Percentiles rank a stretch among this genome's conserved stretches.
Evolutionary conservation across 2,888 invertebrate genomes (phyloP).

Genomic region (Yponomeuta plumbellus): DNA sequence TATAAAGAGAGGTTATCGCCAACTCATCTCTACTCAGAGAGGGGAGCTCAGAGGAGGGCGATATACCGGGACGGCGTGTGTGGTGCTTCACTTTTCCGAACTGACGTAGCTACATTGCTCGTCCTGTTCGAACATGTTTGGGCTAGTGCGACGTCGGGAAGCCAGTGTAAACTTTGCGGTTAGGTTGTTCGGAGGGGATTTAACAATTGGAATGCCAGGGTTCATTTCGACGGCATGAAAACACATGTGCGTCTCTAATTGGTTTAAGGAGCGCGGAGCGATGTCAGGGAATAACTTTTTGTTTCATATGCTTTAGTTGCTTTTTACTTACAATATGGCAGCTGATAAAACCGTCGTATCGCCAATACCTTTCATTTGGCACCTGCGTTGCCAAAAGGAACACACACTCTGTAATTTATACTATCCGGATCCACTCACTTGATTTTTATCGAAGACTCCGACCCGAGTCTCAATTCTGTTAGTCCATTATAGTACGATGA

Average conservation of each 20-base stretch:
- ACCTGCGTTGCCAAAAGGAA: too few species aligned
- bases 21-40: conserved; percentile 32
- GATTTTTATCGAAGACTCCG: too few species aligned
- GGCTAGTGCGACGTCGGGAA: not conserved
- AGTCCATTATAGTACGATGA: too few species aligned
- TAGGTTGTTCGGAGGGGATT: not conserved
- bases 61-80: not conserved
- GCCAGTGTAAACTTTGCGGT: not conserved
- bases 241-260: conserved; percentile 16
- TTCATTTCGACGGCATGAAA: not conserved
- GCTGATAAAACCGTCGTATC: too few species aligned
- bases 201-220: conserved; percentile 10
- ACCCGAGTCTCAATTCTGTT: too few species aligned
- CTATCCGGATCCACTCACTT: too few species aligned
- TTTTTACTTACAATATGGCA: too few species aligned
- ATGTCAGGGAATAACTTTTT: not conserved
- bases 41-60: conserved; percentile 17
- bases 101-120: conserved; percentile 4
- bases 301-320: not conserved
- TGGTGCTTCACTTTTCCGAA: not conserved
- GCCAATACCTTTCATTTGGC: too few species aligned
- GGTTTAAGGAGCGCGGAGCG: not conserved
- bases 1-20: conserved; percentile 74
- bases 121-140: not conserved
- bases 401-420: too few species aligned